These are phyloP conservation scores for Chlorops oryzae DNA, from an alignment of 1,140 invertebrate genomes.

Conservation along the genomic window DNA sequence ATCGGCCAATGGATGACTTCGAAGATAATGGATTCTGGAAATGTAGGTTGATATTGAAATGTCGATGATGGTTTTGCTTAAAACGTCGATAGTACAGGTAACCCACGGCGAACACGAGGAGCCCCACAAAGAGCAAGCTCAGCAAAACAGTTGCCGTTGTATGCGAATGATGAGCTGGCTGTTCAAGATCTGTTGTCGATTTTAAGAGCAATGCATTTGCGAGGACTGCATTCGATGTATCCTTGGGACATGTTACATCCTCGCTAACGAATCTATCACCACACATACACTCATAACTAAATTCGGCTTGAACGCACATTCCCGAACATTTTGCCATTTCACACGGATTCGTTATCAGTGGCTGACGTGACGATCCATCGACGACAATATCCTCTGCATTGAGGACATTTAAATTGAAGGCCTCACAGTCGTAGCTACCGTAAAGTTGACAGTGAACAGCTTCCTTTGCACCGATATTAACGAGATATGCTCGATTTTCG, in stretches of 20 bases:
- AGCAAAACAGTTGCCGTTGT: slow-evolving; percentile 2
- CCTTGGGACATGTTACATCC: slow-evolving; percentile 31
- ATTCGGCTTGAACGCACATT: slow-evolving; percentile 52
- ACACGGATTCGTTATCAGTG: slow-evolving; percentile 49
- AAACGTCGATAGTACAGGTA: slow-evolving; percentile 33
- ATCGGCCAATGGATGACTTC: no score
- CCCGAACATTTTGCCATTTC: slow-evolving; percentile 49
- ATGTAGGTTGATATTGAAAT: slow-evolving; percentile 46
- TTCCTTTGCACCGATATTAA: slow-evolving; percentile 48
- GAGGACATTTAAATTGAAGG: slow-evolving; percentile 45
- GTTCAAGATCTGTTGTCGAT: not conserved
- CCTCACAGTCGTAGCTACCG: slow-evolving; percentile 46
- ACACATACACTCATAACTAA: slow-evolving; percentile 53
- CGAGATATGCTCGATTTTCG: slow-evolving; percentile 58
- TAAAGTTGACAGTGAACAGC: slow-evolving; percentile 54
- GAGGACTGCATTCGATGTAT: slow-evolving; percentile 24
- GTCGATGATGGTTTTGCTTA: slow-evolving; percentile 32
- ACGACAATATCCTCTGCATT: slow-evolving; percentile 53
- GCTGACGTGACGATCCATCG: slow-evolving; percentile 53
- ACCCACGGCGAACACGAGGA: slow-evolving; percentile 18
- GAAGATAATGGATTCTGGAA: slow-evolving; percentile 45
- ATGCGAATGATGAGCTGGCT: not conserved
- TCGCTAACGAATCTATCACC: slow-evolving; percentile 41
- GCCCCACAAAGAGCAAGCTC: slow-evolving; percentile 11
- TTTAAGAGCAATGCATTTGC: slow-evolving; percentile 6